Evolutionary conservation across 2,888 invertebrate genomes (phyloP).

Genomic region (Epirrita christyi): DNA sequence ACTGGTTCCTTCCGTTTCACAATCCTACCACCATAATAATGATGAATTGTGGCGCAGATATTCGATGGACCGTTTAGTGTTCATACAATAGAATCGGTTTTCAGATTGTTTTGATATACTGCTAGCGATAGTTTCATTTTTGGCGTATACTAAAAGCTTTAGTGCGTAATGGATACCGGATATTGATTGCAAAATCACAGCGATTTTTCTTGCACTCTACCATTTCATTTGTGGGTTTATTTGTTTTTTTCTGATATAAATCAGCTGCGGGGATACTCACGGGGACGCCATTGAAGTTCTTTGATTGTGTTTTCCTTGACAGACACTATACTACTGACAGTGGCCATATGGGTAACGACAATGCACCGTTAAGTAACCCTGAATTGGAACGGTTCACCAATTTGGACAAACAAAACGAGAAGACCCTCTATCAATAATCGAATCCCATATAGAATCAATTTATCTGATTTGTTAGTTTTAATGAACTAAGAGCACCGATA

Average conservation of each 20-base stretch:
- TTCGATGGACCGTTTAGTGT: conserved; percentile 10
- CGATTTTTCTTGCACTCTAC: not conserved
- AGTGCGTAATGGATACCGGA: conserved; percentile 47
- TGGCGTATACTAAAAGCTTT: conserved; percentile 54
- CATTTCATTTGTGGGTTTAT: too few species aligned
- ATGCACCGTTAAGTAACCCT: not conserved
- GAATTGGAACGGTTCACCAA: conserved; percentile 38
- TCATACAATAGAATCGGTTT: conserved; percentile 35
- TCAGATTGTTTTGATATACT: conserved; percentile 28
- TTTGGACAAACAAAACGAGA: conserved; percentile 21
- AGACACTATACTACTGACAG: too few species aligned
- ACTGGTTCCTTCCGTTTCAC: conserved; percentile 48
- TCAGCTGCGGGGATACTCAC: too few species aligned
- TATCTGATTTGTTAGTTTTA: conserved; percentile 29
- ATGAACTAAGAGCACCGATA: too few species aligned
- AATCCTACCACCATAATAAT: conserved; percentile 41
- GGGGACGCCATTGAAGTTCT: too few species aligned
- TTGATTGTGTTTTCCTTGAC: too few species aligned
- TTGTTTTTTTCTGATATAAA: too few species aligned
- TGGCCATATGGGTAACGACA: too few species aligned
- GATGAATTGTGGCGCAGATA: conserved; percentile 7
- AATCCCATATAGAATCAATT: conserved; percentile 16
- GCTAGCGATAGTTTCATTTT: conserved; percentile 43
- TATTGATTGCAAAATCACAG: conserved; percentile 34
- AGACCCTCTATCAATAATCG: conserved; percentile 17